Conservation (phyloP, 2,113 vertebrate species). For the Corythoichthys intestinalis region DNA sequence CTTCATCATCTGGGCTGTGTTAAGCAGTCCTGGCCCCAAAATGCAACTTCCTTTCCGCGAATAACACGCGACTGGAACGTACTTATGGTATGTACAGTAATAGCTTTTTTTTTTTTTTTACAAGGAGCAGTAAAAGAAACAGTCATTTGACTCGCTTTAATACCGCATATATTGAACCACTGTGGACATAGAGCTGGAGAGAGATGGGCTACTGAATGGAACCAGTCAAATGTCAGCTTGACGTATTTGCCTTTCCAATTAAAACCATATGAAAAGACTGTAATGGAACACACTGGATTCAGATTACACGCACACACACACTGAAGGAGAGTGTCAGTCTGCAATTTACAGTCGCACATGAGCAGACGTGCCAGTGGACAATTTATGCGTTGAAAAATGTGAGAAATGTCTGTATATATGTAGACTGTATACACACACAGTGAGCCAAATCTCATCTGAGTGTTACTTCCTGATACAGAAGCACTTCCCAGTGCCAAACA, state of each 20-base stretch:
- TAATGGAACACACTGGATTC: slow-evolving; percentile 22
- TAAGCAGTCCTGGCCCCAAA: slow-evolving; percentile 15
- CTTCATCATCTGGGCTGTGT: slow-evolving; percentile 10
- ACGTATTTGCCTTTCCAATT: slow-evolving; percentile 39
- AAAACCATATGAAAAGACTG: slow-evolving; percentile 39
- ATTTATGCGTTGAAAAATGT: slow-evolving; percentile 20
- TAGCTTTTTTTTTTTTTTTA: slow-evolving; percentile 32
- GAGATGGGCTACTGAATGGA: slow-evolving; percentile 34
- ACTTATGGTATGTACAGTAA: slow-evolving; percentile 8
- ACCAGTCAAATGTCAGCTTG: slow-evolving; percentile 28
- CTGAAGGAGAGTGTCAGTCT: slow-evolving; percentile 23
- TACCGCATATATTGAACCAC: slow-evolving; percentile 36
- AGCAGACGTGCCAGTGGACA: background rate
- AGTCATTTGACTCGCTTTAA: slow-evolving; percentile 37
- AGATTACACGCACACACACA: slow-evolving; percentile 26
- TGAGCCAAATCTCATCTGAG: slow-evolving; percentile 30
- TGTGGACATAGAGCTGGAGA: slow-evolving; percentile 22
- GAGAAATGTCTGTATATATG: slow-evolving; percentile 24
- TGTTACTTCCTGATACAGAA: slow-evolving; percentile 33
- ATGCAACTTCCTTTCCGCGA: slow-evolving; percentile 15
- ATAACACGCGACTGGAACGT: background rate
- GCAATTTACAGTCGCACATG: slow-evolving; percentile 23
- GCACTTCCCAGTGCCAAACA: background rate
- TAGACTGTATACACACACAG: slow-evolving; percentile 10
- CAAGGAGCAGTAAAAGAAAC: slow-evolving; percentile 38